Evolutionary conservation across 2,113 vertebrate genomes (phyloP), one percentile per base, ranked within the genome.

Genomic region (Empidonax traillii): DNA sequence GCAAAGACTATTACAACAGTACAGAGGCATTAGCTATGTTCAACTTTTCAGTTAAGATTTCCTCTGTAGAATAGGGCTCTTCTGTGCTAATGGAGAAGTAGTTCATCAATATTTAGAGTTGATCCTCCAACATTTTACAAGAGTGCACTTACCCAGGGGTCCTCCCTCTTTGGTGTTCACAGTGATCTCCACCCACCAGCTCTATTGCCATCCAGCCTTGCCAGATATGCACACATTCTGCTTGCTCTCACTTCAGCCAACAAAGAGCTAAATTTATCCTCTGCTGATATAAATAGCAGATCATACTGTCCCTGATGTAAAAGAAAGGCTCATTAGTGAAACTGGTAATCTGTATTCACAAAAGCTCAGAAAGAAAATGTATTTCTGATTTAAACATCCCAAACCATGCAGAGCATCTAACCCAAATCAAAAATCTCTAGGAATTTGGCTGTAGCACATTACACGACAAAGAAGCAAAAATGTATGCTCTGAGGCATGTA

Each of bases 121-220:
- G 59, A 73, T 37, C 28, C 14, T 16, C 15, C 21, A 53, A 22
- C 12, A 25, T 73, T 93, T 71, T 33, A 28, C 4, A 66, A 89
- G 18, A 21, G 51, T 13, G 5, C 9, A 12, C 3, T 8, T 44
- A 52, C 19, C 14, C 20, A 20, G n/a, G 2, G 1, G 37, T 23
- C 39, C 10, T 58, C 18, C 23, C 10, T 65, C 61, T 46, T 85
- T 33, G 17, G 47, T 80, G 27, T 52, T 75, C 51, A 35, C 25
- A 25, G 24, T 2, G 28, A 82, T 33, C 37, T 85, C 63, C 91
- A 41, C 15, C 53, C 51, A 74, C 39, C 46, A 88, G 53, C 30
- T 73, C 53, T 22, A 7, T 23, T 46, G 13, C 16, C 67, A 63
- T 27, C 35, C 35, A 62, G 10, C 24, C 58, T 75, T 69, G 56